Evolutionary conservation across 2,888 invertebrate genomes (phyloP).

Genomic region (Automeris io): DNA sequence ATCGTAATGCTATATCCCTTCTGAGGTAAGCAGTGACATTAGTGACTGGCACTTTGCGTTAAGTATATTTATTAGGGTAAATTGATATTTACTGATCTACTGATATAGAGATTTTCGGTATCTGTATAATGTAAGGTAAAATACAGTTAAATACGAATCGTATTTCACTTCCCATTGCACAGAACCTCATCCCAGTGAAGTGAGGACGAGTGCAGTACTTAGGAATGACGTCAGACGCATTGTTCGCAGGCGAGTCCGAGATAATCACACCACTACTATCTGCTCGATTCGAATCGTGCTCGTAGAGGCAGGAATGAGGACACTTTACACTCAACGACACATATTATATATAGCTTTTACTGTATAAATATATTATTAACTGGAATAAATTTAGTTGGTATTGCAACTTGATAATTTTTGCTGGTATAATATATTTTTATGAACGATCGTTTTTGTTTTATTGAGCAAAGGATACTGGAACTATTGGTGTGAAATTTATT

Average conservation of each 20-base stretch:
- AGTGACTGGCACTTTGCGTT: no score
- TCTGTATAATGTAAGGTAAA: background rate
- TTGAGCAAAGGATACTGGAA: no score
- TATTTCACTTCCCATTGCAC: background rate
- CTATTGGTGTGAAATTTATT: no score
- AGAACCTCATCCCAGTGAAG: constrained; percentile 6
- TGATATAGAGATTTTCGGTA: no score
- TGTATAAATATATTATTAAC: background rate
- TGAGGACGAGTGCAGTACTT: constrained; percentile 33
- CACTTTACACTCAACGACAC: constrained; percentile 26
- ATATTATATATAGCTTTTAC: background rate
- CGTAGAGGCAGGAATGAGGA: constrained; percentile 18
- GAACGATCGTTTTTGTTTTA: no score
- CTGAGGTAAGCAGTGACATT: no score
- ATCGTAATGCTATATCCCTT: no score
- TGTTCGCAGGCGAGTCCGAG: constrained; percentile 40
- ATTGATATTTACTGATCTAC: no score
- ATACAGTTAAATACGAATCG: no score
- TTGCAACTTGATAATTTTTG: no score
- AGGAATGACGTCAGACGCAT: constrained; percentile 38
- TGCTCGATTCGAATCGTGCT: constrained; percentile 20
- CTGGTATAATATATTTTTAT: no score
- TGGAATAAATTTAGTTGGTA: background rate
- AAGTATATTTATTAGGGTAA: no score
- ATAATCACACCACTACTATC: constrained; percentile 45